Evolutionary conservation across 64 coral and sea anemone species (phyloP).

Genomic region (Dendronephthya gigantea): DNA sequence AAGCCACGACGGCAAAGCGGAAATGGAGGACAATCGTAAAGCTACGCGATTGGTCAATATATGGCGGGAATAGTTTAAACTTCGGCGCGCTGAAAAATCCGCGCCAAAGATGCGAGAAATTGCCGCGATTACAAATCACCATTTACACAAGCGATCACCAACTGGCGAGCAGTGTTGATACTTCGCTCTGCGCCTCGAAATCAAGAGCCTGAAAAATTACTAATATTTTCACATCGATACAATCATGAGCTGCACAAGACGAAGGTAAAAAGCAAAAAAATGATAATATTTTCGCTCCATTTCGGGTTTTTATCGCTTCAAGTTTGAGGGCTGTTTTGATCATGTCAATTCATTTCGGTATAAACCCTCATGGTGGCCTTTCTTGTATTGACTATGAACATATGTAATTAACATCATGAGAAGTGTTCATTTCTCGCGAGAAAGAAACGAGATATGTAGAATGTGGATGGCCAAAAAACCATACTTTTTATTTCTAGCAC

Average conservation of each 20-base stretch:
- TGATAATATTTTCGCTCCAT: background rate
- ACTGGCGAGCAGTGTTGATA: background rate
- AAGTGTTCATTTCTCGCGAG: background rate
- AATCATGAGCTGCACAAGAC: background rate
- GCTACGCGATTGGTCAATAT: background rate
- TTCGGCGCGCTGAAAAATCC: background rate
- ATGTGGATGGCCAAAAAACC: background rate
- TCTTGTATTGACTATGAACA: background rate
- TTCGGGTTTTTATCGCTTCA: background rate
- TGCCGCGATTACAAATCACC: conserved; percentile 16
- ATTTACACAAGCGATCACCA: background rate
- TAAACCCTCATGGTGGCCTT: background rate
- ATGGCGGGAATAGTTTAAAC: conserved; percentile 4
- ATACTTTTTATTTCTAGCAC: background rate
- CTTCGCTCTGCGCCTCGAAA: background rate
- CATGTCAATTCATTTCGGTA: background rate
- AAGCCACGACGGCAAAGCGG: background rate
- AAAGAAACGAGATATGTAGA: background rate
- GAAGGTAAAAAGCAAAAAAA: background rate
- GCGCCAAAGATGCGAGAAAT: background rate
- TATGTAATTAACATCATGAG: background rate
- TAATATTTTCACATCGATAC: background rate
- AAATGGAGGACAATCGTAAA: background rate
- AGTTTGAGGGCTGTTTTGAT: background rate
- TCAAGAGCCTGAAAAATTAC: background rate